A percentile compares a stretch with the other conserved stretches of the same genome.
phyloP scores from a whole-genome alignment of 2,888 invertebrate species.

The Drosophila paracracens region DNA sequence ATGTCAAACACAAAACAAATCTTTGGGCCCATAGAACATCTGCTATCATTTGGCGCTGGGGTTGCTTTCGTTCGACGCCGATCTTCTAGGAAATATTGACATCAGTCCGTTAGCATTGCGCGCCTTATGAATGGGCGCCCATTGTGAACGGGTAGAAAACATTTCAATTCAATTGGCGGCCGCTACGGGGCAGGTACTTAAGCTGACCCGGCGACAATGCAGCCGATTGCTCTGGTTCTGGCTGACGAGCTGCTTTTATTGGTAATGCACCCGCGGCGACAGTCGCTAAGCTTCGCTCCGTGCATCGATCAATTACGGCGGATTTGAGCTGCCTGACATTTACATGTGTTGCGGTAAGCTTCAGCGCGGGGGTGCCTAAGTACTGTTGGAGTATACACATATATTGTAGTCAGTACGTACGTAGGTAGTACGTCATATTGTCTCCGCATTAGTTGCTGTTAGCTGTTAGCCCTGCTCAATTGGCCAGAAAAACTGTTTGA shows the following conservation, averaged over 20 bases:
- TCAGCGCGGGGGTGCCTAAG: conserved; percentile 48
- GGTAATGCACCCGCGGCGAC: conserved; percentile 77
- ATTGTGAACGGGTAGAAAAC: conserved; percentile 52
- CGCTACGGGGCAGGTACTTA: conserved; percentile 72
- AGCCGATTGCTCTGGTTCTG: conserved; percentile 24
- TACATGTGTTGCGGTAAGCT: conserved; percentile 78
- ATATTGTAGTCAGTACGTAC: conserved; percentile 1
- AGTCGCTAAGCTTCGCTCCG: conserved; percentile 73
- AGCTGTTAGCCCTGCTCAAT: conserved; percentile 60
- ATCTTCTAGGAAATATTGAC: conserved; percentile 73
- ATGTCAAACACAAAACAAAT: conserved; percentile 52
- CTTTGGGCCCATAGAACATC: conserved; percentile 75
- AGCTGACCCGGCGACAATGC: conserved; percentile 61
- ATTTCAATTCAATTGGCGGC: conserved; percentile 44
- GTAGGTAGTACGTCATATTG: conserved; percentile 18
- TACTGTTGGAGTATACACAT: background rate
- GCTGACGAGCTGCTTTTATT: conserved; percentile 53
- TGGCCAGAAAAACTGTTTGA: conserved; percentile 76
- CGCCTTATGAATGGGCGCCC: conserved; percentile 70
- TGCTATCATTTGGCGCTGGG: conserved; percentile 74
- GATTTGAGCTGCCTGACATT: conserved; percentile 69
- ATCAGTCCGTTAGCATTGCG: conserved; percentile 57
- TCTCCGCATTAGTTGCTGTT: conserved; percentile 41
- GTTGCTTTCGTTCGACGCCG: conserved; percentile 46
- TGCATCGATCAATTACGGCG: conserved; percentile 77